Base-by-base conservation (phyloP, 2,113 vertebrate genomes). In the Montifringilla adamsi region DNA sequence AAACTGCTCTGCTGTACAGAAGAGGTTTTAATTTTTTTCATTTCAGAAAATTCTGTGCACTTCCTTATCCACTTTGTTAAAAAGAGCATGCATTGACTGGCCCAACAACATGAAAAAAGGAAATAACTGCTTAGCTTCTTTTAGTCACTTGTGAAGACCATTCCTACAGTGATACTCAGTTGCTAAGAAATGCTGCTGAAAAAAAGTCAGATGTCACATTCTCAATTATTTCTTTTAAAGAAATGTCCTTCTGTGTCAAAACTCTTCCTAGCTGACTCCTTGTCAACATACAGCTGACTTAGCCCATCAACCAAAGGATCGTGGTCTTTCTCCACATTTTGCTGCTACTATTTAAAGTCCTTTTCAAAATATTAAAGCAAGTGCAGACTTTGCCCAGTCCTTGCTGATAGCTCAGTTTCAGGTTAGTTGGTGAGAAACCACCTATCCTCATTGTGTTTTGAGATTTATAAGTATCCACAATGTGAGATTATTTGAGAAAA, bases 1-100 rank as follows among this genome's bases (percentile, higher is more conserved):
- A 58, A 85, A 85, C 28, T 35, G 23, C 15, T 67, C 53, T 53
- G 21, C 24, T 87, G 15, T 37, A 85, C 11, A 84, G 9, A 87
- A 52, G 9, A 56, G 6, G 6, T 31, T 73, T 63, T 3, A 1
- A 33, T 19, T 5, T 5, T 13, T 4, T 28, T 41, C 0, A 50
- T 74, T 84, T 81, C 44, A 15, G 49, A 52, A 60, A 52, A 75
- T 28, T 55, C 35, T 47, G 12, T 27, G 20, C 5, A 52, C 35
- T 68, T 91, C 22, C 17, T 81, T 24, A 49, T 2, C 35, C 5
- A 50, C 68, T 82, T 67, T 66, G 4, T 44, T 84, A 21, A 80
- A 73, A 83, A 77, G 11, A 66, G 13, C 21, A 50, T 13, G 13
- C 63, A 67, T 1, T 67, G 43, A 69, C 43, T 81, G 47, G 47